phyloP scores from a whole-genome alignment of 2,113 vertebrate genomes.

The Campylomormyrus tamandua region DNA sequence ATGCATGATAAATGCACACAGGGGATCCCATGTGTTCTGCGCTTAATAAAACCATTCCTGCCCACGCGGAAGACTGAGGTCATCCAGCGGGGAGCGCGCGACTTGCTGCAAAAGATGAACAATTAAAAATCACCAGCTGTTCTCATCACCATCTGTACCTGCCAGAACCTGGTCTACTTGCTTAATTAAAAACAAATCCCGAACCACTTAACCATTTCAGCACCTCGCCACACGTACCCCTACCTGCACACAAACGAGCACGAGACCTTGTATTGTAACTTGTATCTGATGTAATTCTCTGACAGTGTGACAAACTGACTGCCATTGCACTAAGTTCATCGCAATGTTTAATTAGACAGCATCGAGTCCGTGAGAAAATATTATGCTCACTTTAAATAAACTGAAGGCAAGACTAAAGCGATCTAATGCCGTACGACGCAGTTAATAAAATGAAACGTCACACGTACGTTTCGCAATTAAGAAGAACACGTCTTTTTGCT shows the following conservation, averaged over 20 bases:
- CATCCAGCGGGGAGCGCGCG: not conserved
- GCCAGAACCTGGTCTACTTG: slow-evolving; percentile 8
- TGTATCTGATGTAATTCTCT: not conserved
- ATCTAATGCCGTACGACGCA: not conserved
- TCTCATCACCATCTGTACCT: slow-evolving; percentile 9
- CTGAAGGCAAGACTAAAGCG: not conserved
- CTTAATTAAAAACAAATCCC: slow-evolving; percentile 1
- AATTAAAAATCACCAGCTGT: slow-evolving; percentile 15
- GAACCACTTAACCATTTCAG: not conserved
- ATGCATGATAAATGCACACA: not conserved
- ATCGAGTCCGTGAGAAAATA: not conserved
- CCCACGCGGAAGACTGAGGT: not conserved
- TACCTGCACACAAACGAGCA: not conserved
- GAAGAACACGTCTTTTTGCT: not conserved
- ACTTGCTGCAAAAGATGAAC: not conserved
- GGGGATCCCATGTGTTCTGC: not conserved
- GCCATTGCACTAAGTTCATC: not conserved
- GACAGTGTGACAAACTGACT: not conserved
- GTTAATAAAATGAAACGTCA: not conserved
- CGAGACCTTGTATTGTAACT: not conserved
- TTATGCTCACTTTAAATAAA: not conserved
- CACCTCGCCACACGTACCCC: not conserved
- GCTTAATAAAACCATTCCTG: not conserved
- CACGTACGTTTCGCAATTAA: not conserved
- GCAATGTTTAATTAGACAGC: not conserved